A percentile compares a stretch with the other conserved stretches of the same genome.
phyloP scores from a whole-genome alignment of 1,140 invertebrate genomes.

The Bombus impatiens region DNA sequence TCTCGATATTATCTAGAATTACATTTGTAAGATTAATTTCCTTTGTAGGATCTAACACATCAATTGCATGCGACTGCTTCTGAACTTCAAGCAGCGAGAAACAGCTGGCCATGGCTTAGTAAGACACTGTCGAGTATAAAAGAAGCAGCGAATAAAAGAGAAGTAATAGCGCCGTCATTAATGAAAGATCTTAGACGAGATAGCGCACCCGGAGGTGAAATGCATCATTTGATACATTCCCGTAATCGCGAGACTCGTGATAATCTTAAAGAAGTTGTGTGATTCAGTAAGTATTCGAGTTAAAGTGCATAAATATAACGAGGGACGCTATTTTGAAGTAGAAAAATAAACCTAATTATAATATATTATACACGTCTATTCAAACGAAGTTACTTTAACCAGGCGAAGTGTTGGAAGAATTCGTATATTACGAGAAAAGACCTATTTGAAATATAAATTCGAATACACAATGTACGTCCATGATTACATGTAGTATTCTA shows the following conservation, averaged over 20 bases:
- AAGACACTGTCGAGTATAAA: slow-evolving; percentile 89
- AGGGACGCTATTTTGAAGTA: background rate
- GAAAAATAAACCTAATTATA: background rate
- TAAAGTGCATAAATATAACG: background rate
- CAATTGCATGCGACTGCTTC: slow-evolving; percentile 91
- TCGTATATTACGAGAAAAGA: slow-evolving; percentile 44
- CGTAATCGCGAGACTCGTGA: slow-evolving; percentile 78
- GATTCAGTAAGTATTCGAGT: slow-evolving; percentile 67
- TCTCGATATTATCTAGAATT: background rate
- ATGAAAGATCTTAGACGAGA: slow-evolving; percentile 76
- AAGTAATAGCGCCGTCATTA: slow-evolving; percentile 64
- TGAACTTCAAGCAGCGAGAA: slow-evolving; percentile 91
- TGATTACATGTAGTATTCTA: slow-evolving; percentile 50
- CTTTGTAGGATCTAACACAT: slow-evolving; percentile 93
- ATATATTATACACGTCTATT: slow-evolving; percentile 6
- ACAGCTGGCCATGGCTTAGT: slow-evolving; percentile 93
- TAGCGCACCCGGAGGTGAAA: slow-evolving; percentile 77
- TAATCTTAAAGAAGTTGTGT: slow-evolving; percentile 78
- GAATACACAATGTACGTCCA: slow-evolving; percentile 53
- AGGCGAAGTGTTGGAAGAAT: slow-evolving; percentile 33
- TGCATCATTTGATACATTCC: slow-evolving; percentile 77
- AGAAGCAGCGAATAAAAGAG: slow-evolving; percentile 80
- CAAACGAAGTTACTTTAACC: slow-evolving; percentile 16
- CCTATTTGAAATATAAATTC: slow-evolving; percentile 42
- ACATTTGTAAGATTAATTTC: slow-evolving; percentile 8